Conservation (phyloP, 2,888 invertebrate species). For the Prosapia bicincta region DNA sequence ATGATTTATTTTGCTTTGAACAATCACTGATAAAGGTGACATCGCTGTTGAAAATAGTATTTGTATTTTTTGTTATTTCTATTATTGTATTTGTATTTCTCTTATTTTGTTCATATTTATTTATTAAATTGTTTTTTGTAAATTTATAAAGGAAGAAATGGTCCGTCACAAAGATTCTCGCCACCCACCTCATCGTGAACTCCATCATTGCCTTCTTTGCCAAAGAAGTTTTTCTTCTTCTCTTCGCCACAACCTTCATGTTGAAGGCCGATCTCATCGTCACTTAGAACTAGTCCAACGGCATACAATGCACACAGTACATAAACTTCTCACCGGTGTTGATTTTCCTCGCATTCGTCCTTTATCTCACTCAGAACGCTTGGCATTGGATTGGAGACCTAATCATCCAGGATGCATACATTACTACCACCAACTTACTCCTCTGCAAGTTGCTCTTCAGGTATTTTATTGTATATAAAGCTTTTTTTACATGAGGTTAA, state of each 20-base stretch:
- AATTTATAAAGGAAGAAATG: slow-evolving; percentile 16
- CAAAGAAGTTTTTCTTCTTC: slow-evolving; percentile 34
- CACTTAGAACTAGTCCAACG: slow-evolving; percentile 37
- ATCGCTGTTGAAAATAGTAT: not conserved
- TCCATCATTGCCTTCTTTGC: slow-evolving; percentile 39
- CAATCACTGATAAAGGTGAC: too few relatives aligned
- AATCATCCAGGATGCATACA: slow-evolving; percentile 36
- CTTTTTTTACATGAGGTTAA: too few relatives aligned
- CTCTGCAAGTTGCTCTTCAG: slow-evolving; percentile 38
- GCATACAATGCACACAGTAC: slow-evolving; percentile 38
- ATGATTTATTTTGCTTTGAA: too few relatives aligned
- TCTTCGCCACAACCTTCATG: slow-evolving; percentile 32
- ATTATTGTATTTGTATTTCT: too few relatives aligned
- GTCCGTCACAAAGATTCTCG: slow-evolving; percentile 14
- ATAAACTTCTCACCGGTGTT: slow-evolving; percentile 35
- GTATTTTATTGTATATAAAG: slow-evolving; percentile 24
- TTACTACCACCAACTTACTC: slow-evolving; percentile 40
- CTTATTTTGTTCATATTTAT: not conserved
- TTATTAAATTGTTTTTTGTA: not conserved
- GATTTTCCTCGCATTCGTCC: slow-evolving; percentile 35
- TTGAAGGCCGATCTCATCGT: slow-evolving; percentile 34
- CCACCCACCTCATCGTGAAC: slow-evolving; percentile 16
- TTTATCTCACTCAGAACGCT: slow-evolving; percentile 31
- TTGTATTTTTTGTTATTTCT: not conserved
- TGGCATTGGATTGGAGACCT: slow-evolving; percentile 36